Evolutionary conservation across 2,113 vertebrate species (phyloP), one percentile per base, ranked within the genome.

Genomic region (Aplodontia rufa): DNA sequence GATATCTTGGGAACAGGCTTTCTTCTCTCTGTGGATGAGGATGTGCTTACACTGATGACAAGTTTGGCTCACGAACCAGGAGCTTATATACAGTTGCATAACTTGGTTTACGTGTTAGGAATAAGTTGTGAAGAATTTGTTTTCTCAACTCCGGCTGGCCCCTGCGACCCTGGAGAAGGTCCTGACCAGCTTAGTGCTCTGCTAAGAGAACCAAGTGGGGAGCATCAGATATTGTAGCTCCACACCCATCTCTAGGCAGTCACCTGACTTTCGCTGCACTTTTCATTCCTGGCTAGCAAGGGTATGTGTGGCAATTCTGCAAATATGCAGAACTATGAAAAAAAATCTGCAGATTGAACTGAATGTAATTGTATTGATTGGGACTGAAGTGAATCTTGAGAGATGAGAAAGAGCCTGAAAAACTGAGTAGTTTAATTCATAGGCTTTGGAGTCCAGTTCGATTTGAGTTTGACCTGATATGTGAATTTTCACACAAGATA

Each of bases 1-100:
- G 45, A 32, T 81, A 88, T 95, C 97, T 95, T 69, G 78, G 81
- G 62, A 97, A 88, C 76, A 47, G 71, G 87, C 35, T 90, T 64
- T 87, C 88, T 97, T 97, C 95, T 85, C 66, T 93, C 51, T 45
- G 22, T 91, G 93, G 72, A 64, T 94, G 72, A 93, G 32, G 87
- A 93, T 90, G 87, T 82, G 87, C 20, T 64, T 90, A 83, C 30
- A 85, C 30, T 90, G 78, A 79, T 93, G 95, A 96, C 76, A 96
- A 82, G 66, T 62, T 94, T 97, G 95, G 88, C 94, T 97, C 74
- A 30, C 32, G 16, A 88, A 53, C 74, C 53, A 75, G 81, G 85
- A 96, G 37, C 78, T 94, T 95, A 55, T 87, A 53, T 60, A 75
- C 64, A 95, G 49, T 69, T 83, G 87, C 85, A 85, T 94, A 95